These are phyloP conservation scores for Pseudomyrmex pallidus DNA, from an alignment of 1,140 invertebrate species.

Conservation along the genomic window DNA sequence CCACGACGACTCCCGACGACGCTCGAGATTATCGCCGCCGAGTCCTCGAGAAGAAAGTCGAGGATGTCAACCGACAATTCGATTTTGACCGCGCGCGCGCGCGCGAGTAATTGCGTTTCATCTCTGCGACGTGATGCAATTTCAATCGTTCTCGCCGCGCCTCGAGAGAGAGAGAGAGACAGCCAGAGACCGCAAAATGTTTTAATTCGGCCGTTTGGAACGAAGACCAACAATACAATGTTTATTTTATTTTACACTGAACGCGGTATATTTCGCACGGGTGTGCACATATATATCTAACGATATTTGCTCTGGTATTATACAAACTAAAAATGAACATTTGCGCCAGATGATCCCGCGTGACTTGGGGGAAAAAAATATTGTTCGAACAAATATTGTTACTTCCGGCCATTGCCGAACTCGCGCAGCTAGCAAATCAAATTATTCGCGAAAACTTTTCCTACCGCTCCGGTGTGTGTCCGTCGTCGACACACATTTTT, in stretches of 20 bases:
- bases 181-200: background rate
- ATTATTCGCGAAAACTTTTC: slow-evolving; percentile 29
- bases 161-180: background rate
- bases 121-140: background rate
- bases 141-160: background rate
- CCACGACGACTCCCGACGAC: slow-evolving; percentile 11
- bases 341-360: slow-evolving; percentile 44
- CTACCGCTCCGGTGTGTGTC: background rate
- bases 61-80: slow-evolving; percentile 34
- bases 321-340: slow-evolving; percentile 57
- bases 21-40: slow-evolving; percentile 39
- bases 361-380: slow-evolving; percentile 56
- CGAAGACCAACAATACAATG: slow-evolving; percentile 19
- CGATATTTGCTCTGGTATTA: slow-evolving; percentile 47
- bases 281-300: slow-evolving; percentile 5
- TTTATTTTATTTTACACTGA: slow-evolving; percentile 42
- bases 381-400: slow-evolving; percentile 51
- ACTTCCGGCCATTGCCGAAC: slow-evolving; percentile 26
- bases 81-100: background rate
- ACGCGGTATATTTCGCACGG: slow-evolving; percentile 30
- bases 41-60: background rate
- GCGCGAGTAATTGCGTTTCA: slow-evolving; percentile 30
- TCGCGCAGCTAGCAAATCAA: slow-evolving; percentile 36
- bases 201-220: background rate
- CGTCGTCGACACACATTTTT: slow-evolving; percentile 24